phyloP scores from a whole-genome alignment of 2,888 invertebrate species.

The Nebria salina region DNA sequence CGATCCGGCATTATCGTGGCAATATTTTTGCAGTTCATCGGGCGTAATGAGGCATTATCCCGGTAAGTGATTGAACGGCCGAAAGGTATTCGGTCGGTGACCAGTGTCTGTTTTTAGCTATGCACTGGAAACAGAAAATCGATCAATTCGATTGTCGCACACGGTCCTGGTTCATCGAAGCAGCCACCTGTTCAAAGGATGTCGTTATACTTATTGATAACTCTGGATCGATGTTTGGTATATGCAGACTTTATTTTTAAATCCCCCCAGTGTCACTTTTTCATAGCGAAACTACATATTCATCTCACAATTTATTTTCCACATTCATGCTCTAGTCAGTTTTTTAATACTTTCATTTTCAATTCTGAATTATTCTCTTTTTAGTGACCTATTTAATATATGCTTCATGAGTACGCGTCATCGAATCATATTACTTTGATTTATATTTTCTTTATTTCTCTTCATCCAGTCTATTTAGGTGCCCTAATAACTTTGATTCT shows the following conservation, averaged over 20 bases:
- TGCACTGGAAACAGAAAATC: slow-evolving; percentile 72
- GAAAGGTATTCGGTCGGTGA: neutral
- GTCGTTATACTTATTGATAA: slow-evolving; percentile 94
- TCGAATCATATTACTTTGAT: no score
- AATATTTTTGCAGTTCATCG: slow-evolving; percentile 94
- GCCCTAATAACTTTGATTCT: no score
- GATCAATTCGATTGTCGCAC: slow-evolving; percentile 94
- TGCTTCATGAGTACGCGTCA: no score
- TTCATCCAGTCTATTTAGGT: no score
- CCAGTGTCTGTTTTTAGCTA: slow-evolving; percentile 62
- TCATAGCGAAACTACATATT: neutral
- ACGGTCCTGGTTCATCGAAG: slow-evolving; percentile 96
- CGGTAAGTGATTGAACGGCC: slow-evolving; percentile 51
- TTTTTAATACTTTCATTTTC: no score
- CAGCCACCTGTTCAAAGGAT: slow-evolving; percentile 97
- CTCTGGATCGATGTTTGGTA: slow-evolving; percentile 96
- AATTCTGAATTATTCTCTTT: no score
- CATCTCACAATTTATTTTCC: no score
- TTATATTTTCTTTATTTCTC: no score
- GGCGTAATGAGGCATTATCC: slow-evolving; percentile 96
- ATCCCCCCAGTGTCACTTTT: neutral
- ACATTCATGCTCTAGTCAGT: no score
- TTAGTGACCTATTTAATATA: no score
- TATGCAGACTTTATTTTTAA: slow-evolving; percentile 5
- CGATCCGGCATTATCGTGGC: slow-evolving; percentile 94